Evolutionary conservation across 2,113 vertebrate genomes (phyloP).

Genomic region (Rostratula benghalensis): DNA sequence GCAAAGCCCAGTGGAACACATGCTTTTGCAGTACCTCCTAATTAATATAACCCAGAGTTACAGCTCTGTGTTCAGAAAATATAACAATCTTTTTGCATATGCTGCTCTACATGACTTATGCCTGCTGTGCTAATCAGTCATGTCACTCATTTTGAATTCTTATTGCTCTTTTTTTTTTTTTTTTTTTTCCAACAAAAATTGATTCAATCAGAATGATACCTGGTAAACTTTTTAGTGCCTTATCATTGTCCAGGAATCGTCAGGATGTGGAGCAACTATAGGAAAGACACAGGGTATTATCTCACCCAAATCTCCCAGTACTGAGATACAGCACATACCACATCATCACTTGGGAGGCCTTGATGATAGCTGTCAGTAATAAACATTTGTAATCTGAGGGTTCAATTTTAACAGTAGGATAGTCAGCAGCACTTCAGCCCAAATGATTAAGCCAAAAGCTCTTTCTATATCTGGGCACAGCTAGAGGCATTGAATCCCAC

Average conservation of each 20-base stretch:
- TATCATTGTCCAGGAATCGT: not conserved
- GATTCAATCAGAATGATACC: not conserved
- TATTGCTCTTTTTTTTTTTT: not conserved
- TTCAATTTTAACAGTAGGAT: constrained; percentile 19
- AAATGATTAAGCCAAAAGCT: constrained; percentile 21
- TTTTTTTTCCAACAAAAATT: not conserved
- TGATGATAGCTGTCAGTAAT: not conserved
- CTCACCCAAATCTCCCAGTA: not conserved
- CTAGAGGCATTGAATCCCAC: not conserved
- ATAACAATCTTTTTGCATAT: constrained; percentile 5
- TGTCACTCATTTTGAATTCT: not conserved
- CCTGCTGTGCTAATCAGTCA: constrained; percentile 38
- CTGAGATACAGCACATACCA: not conserved
- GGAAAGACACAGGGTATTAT: not conserved
- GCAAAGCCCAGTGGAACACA: not conserved
- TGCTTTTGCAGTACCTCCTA: not conserved
- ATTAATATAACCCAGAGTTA: constrained; percentile 22
- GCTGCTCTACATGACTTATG: not conserved
- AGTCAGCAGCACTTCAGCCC: not conserved
- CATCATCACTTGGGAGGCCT: not conserved
- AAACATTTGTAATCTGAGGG: not conserved
- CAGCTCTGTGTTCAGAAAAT: not conserved
- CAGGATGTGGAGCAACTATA: not conserved
- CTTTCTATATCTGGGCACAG: not conserved
- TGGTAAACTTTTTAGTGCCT: not conserved